Conservation (phyloP, 2,888 invertebrate species). For the Odontomyia ornata region DNA sequence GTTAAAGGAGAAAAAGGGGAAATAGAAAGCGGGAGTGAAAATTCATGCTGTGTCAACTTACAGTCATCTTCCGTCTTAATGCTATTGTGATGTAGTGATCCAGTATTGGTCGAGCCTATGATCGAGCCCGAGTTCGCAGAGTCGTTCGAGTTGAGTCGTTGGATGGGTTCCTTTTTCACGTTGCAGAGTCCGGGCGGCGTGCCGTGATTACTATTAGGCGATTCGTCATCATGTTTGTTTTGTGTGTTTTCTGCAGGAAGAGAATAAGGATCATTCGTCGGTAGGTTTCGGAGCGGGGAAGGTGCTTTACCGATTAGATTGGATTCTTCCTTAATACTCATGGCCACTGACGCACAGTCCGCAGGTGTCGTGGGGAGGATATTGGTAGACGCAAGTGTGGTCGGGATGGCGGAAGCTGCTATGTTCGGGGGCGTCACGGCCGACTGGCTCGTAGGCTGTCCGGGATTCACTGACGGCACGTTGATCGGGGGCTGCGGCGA, state of each 20-base stretch:
- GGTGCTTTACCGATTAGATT: constrained; percentile 31
- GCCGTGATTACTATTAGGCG: constrained; percentile 50
- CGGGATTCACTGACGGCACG: background rate
- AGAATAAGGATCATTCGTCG: background rate
- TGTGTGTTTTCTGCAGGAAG: constrained; percentile 28
- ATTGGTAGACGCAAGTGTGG: background rate
- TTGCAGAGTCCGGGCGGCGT: constrained; percentile 36
- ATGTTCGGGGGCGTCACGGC: constrained; percentile 15
- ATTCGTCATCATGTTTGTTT: constrained; percentile 45
- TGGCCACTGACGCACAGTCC: constrained; percentile 17
- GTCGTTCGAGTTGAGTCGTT: constrained; percentile 48
- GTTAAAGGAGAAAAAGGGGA: background rate
- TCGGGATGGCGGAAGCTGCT: background rate
- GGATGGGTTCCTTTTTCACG: constrained; percentile 47
- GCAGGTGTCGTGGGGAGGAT: background rate
- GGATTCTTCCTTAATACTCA: constrained; percentile 35
- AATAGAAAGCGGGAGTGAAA: background rate
- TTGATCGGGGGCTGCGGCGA: constrained; percentile 23
- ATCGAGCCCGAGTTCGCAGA: constrained; percentile 36
- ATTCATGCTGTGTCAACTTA: no score
- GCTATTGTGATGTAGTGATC: constrained; percentile 45
- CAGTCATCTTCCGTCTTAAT: constrained; percentile 45
- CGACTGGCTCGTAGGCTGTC: background rate
- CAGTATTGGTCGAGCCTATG: constrained; percentile 49
- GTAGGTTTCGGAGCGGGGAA: background rate